phyloP scores from a whole-genome alignment of 2,113 vertebrate genomes.

The Onychostruthus taczanowskii region DNA sequence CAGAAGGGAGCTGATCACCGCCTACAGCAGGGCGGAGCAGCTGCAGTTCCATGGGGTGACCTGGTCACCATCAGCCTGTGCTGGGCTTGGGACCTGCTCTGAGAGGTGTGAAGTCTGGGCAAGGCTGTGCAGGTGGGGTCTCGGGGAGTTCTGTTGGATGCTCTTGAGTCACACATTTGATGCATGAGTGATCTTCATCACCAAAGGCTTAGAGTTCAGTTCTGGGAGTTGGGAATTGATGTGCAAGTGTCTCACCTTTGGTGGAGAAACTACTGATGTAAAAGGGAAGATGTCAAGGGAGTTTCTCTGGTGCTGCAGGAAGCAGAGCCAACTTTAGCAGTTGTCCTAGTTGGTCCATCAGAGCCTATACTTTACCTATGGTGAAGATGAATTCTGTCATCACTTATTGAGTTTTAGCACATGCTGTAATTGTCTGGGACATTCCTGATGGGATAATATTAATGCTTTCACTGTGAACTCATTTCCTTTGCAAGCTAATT shows the following conservation, averaged over 20 bases:
- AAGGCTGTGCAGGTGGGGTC: background rate
- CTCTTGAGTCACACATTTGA: background rate
- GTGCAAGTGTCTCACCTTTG: background rate
- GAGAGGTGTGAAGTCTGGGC: accelerated
- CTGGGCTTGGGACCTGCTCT: background rate
- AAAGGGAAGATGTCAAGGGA: background rate
- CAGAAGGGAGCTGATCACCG: background rate
- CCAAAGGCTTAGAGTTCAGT: background rate
- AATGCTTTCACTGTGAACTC: background rate
- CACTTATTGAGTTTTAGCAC: background rate
- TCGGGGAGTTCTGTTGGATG: background rate
- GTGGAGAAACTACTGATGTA: background rate
- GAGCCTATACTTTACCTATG: accelerated
- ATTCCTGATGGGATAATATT: background rate
- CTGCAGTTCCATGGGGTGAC: background rate
- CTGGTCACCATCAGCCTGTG: background rate
- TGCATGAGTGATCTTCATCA: background rate
- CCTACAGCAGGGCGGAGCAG: background rate
- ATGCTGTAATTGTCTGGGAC: background rate
- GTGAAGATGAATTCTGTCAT: background rate
- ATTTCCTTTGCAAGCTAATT: background rate
- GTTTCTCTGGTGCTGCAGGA: background rate
- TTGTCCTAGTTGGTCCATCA: background rate
- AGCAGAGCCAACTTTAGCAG: background rate
- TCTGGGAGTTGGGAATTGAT: background rate